Evolutionary conservation across 2,113 vertebrate species (phyloP), one percentile per base, ranked within the genome.

Genomic region (Lota lota): DNA sequence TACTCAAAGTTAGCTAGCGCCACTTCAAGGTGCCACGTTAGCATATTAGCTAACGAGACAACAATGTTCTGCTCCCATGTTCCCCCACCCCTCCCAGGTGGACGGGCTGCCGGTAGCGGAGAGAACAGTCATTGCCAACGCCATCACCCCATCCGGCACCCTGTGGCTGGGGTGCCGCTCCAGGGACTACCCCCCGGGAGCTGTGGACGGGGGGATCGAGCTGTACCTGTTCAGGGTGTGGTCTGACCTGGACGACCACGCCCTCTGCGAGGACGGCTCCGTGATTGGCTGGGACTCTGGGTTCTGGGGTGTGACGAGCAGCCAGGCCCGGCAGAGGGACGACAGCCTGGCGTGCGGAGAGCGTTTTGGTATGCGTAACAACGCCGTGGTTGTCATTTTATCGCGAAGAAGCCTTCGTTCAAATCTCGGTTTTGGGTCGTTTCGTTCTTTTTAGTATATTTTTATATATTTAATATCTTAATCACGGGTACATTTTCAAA

Each of bases 141-240:
- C 88, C 69, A 82, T 86, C 56, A 78, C 85, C 0, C 40, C 85
- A 1, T 20, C 40, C 0, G 89, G 91, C 12, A 74, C 75, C 8
- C 77, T 92, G 66, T 70, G 84, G 77, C 79, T 93, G 77, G 91
- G 92, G 71, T 93, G 92, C 22, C 63, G 18, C 4, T 70, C 75
- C 17, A 67, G 69, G 40, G 47, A 79, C 17, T 18, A 6, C 2
- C 22, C 57, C 7, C 33, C 16, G 0, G 76, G 61, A 5, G 22
- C 1, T 0, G 10, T 0, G 3, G 36, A 17, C 0, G 88, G 81
- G 8, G 3, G 36, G 1, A 72, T 91, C 66, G 91, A 93, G 81
- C 79, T 93, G 18, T 92, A 93, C 76, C 59, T 93, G 67, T 92
- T 93, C 76, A 81, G 92, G 3, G 63, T 93, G 67, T 93, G 92